Percentiles rank a stretch among this genome's conserved stretches.
These are phyloP conservation scores for Ornithoptera priamus DNA, from an alignment of 2,888 invertebrate species.

Conservation along the genomic window DNA sequence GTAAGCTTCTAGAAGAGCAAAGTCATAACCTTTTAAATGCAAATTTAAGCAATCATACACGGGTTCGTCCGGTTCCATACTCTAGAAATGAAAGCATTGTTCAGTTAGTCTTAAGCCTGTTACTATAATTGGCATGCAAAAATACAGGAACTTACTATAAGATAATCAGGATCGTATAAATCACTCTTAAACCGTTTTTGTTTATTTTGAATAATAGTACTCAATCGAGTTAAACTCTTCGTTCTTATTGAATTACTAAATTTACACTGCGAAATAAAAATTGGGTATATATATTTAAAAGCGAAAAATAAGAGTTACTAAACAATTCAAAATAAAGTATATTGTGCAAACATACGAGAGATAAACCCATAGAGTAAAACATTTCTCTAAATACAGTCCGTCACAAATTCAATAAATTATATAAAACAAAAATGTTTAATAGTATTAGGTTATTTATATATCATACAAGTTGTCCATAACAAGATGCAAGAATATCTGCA, in stretches of 20 bases:
- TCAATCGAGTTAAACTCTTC: constrained; percentile 30
- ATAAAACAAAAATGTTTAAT: not conserved
- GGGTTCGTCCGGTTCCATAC: constrained; percentile 84
- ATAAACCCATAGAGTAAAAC: constrained; percentile 42
- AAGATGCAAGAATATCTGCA: not conserved
- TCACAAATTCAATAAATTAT: not conserved
- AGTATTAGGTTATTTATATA: not conserved
- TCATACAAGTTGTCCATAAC: not conserved
- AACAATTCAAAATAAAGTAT: not conserved
- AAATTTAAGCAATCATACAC: constrained; percentile 87
- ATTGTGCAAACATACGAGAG: constrained; percentile 37
- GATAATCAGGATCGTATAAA: constrained; percentile 86
- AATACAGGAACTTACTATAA: constrained; percentile 79
- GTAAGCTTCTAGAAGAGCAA: constrained; percentile 87
- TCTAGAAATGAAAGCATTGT: constrained; percentile 50
- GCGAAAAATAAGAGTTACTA: not conserved
- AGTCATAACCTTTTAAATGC: constrained; percentile 91
- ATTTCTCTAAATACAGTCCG: constrained; percentile 34
- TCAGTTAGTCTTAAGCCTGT: not conserved
- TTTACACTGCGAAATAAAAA: constrained; percentile 10
- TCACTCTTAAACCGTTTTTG: constrained; percentile 58
- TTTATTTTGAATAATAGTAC: constrained; percentile 38
- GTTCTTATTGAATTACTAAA: constrained; percentile 23
- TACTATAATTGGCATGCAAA: not conserved
- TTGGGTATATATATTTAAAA: not conserved